Percentiles rank a stretch among this genome's conserved stretches.
These are phyloP conservation scores for Delphinus delphis DNA, from an alignment of 2,113 vertebrate genomes.

Conservation along the genomic window DNA sequence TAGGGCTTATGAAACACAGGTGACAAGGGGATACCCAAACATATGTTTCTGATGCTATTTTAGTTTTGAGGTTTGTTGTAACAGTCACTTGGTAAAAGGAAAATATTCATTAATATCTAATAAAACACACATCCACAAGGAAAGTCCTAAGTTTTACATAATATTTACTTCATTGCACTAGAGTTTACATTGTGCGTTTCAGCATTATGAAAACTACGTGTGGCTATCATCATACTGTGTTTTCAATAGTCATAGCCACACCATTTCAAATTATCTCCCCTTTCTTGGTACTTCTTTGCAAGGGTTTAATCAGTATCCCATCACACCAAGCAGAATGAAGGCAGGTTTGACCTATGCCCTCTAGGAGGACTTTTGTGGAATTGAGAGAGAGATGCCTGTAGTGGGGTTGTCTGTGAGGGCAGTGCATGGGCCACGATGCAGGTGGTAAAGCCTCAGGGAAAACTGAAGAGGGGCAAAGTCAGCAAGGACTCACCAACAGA, in stretches of 20 bases:
- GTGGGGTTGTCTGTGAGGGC: no score
- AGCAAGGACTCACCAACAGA: neutral
- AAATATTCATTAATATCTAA: conserved; percentile 62
- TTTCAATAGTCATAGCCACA: neutral
- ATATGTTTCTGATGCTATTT: neutral
- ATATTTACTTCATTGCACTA: conserved; percentile 57
- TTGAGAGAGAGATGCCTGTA: neutral
- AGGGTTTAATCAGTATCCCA: neutral
- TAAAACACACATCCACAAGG: conserved; percentile 60
- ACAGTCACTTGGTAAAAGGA: conserved; percentile 62
- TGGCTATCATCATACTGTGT: conserved; percentile 42
- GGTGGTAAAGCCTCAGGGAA: neutral
- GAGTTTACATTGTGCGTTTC: conserved; percentile 41
- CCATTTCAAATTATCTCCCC: neutral
- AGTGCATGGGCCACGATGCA: rapidly evolving
- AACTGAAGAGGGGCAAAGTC: neutral
- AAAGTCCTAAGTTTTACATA: conserved; percentile 45
- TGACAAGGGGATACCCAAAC: neutral
- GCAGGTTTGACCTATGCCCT: neutral
- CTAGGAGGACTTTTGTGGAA: neutral
- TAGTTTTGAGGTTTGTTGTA: conserved; percentile 56
- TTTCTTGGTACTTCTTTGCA: neutral
- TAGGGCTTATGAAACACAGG: neutral
- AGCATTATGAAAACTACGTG: conserved; percentile 27
- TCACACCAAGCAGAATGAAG: neutral